Percentiles rank a stretch among this genome's conserved stretches.
These are phyloP conservation scores for Tapera naevia DNA, from an alignment of 2,797 vertebrate species.

Conservation along the genomic window DNA sequence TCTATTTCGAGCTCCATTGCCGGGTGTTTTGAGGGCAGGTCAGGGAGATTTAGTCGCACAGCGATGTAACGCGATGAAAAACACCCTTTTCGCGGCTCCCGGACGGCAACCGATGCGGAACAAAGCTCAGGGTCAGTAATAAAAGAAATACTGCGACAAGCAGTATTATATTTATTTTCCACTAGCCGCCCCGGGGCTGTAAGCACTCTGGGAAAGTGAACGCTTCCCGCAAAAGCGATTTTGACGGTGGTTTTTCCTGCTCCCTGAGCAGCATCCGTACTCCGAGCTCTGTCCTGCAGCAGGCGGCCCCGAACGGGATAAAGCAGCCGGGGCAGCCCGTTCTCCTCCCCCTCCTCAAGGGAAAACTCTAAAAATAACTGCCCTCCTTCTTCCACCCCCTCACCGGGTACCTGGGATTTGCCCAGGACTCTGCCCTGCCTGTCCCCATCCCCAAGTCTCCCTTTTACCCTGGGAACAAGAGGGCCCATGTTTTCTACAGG, in stretches of 20 bases:
- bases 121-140: neutral
- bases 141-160: neutral
- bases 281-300: neutral
- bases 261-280: neutral
- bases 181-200: neutral
- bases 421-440: neutral
- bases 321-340: neutral
- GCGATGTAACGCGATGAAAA: neutral
- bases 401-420: neutral
- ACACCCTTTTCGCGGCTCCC: fast-evolving
- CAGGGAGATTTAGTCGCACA: neutral
- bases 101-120: neutral
- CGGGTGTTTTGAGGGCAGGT: neutral
- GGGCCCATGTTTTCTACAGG: neutral
- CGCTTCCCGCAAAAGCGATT: neutral
- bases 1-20: neutral
- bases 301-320: neutral
- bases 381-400: neutral
- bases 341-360: neutral
- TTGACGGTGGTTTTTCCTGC: neutral
- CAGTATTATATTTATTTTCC: neutral
- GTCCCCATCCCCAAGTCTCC: neutral
- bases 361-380: neutral
- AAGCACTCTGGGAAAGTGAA: neutral
- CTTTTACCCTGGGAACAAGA: neutral